These are phyloP conservation scores for Schmidtea mediterranea DNA, from an alignment of 1,140 invertebrate species.

Conservation along the genomic window DNA sequence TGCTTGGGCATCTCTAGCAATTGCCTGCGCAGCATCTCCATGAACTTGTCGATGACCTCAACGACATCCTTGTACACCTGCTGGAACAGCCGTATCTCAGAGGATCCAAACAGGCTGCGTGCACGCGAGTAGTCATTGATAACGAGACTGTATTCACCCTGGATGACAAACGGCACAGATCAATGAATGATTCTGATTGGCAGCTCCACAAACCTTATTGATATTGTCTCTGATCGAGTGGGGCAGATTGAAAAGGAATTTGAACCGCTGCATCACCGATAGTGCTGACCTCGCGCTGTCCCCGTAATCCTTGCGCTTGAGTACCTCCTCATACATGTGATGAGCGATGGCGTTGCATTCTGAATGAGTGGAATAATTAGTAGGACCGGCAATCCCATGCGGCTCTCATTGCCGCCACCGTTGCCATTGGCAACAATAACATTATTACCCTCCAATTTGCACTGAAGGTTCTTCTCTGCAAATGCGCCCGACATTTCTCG, in stretches of 20 bases:
- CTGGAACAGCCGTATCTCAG: constrained; percentile 48
- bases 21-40: constrained; percentile 47
- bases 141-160: constrained; percentile 75
- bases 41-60: constrained; percentile 48
- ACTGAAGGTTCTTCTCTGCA: no score
- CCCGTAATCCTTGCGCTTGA: constrained; percentile 65
- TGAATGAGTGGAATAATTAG: constrained; percentile 16
- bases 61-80: constrained; percentile 65
- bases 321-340: constrained; percentile 68
- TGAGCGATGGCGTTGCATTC: constrained; percentile 67
- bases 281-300: constrained; percentile 80
- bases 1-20: constrained; percentile 56
- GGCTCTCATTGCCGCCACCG: no score
- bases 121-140: constrained; percentile 90
- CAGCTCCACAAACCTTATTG: constrained; percentile 32
- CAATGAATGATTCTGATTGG: background rate
- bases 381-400: no score
- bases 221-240: constrained; percentile 74
- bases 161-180: constrained; percentile 9
- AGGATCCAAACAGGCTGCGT: constrained; percentile 76
- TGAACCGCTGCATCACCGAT: constrained; percentile 55
- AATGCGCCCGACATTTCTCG: no score
- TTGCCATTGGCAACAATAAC: no score
- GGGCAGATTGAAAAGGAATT: constrained; percentile 75
- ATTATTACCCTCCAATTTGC: no score